Evolutionary conservation across 2,888 invertebrate species (phyloP), one percentile per base, ranked within the genome.

Genomic region (Phlogophora meticulosa): DNA sequence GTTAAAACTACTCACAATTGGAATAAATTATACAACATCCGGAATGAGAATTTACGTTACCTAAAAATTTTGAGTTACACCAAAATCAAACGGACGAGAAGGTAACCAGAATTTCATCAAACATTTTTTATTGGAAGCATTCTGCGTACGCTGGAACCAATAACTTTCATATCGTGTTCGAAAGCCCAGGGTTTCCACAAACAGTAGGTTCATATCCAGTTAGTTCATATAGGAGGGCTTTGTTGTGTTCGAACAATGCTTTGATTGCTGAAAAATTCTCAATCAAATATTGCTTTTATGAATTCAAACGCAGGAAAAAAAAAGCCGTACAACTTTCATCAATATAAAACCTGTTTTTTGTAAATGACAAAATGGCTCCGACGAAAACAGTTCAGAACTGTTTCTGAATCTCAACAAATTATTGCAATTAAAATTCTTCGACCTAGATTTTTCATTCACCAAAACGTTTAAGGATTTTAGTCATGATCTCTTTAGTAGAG

Each of bases 401-500:
- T 49, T 67, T 34, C 48, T 20, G 1, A 64, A 57, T 49, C 13
- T 40, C n/a, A 43, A 62, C 20, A 66, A 82, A 75, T 65, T 59
- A 72, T 65, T 70, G 45, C 67, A 81, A 77, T 80, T 75, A 80
- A 68, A 68, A 65, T 65, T 75, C 40, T 78, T 68, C 70, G 63
- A 71, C 69, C 76, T 75, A 72, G 60, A 80, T 81, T 76, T 76
- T 62, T 13, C 32, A 81, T 83, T 81, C 77, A 79, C 53, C 38
- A 72, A 63, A 70, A 77, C 70, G 73, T 74, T 80, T 79, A 77
- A 82, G 80, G 75, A 88, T 90, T 87, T 87, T 87, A 87, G 87
- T 85, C 89, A 90, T 88, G 90, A 91, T 92, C 89, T 91, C 88
- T 88, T 81, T 87, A 87, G 86, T 87, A 72, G 83, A 90, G 90